Evolutionary conservation across 1,140 invertebrate genomes (phyloP).

Genomic region (Drosophila obscura): DNA sequence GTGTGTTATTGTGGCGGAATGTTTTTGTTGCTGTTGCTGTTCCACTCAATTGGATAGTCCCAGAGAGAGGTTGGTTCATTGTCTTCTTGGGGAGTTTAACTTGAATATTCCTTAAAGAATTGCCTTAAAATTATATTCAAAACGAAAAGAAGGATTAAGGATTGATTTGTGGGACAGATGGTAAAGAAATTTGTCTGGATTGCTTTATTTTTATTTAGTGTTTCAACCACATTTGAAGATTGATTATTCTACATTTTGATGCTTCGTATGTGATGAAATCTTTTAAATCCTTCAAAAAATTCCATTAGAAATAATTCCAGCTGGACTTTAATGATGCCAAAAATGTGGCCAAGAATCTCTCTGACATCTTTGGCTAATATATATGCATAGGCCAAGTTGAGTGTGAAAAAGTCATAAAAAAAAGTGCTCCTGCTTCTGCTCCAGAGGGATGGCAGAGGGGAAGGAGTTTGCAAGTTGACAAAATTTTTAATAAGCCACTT

Average conservation of each 20-base stretch:
- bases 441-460: conserved; percentile 29
- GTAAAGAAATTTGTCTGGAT: too few relatives aligned
- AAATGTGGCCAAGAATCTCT: not conserved
- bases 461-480: conserved; percentile 71
- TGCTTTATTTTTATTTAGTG: too few relatives aligned
- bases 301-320: not conserved
- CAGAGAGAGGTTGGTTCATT: conserved; percentile 22
- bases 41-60: conserved; percentile 38
- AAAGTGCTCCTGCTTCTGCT: conserved; percentile 23
- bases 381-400: conserved; percentile 41
- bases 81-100: conserved; percentile 20
- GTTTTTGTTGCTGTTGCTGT: conserved; percentile 19
- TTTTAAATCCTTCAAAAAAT: not conserved
- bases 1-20: not conserved
- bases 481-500: conserved; percentile 82
- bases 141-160: too few relatives aligned
- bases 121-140: too few relatives aligned
- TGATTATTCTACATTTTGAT: too few relatives aligned
- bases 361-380: conserved; percentile 30
- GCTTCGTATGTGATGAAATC: too few relatives aligned
- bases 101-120: not conserved
- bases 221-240: too few relatives aligned
- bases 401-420: conserved; percentile 60
- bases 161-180: too few relatives aligned
- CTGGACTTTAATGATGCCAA: conserved; percentile 18